Conservation (phyloP, 2,113 vertebrate species). For the Antechinus flavipes region DNA sequence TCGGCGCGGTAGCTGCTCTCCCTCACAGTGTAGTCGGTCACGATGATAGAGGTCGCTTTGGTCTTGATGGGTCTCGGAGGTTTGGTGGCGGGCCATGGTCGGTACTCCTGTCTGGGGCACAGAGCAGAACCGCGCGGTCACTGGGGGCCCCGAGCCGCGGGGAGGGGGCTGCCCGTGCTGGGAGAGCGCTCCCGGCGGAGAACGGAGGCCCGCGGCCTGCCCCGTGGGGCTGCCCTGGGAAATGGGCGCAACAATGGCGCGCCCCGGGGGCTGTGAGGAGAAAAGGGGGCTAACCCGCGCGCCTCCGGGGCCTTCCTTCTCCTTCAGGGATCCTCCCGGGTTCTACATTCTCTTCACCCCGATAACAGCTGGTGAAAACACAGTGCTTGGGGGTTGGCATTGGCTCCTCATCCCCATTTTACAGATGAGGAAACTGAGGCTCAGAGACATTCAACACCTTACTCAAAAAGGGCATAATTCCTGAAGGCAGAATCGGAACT, state of each 20-base stretch:
- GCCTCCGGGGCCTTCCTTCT: too few relatives aligned
- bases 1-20: constrained; percentile 92
- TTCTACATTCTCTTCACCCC: not conserved
- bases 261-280: too few relatives aligned
- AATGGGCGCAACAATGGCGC: too few relatives aligned
- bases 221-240: too few relatives aligned
- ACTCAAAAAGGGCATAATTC: not conserved
- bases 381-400: not conserved
- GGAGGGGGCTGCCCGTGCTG: too few relatives aligned
- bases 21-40: constrained; percentile 84
- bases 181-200: too few relatives aligned
- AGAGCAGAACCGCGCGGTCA: not conserved
- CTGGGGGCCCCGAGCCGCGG: too few relatives aligned
- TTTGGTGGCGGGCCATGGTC: constrained; percentile 90
- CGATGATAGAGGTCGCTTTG: constrained; percentile 84
- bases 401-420: not conserved
- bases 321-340: not conserved
- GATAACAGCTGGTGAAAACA: not conserved
- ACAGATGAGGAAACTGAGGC: not conserved
- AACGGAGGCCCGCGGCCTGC: too few relatives aligned
- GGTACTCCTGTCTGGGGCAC: constrained; percentile 92
- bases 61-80: constrained; percentile 89
- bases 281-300: too few relatives aligned
- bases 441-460: not conserved
- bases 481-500: not conserved